Base-by-base conservation (phyloP, 23 tunicate genomes). In the Clavelina lepadiformis region DNA sequence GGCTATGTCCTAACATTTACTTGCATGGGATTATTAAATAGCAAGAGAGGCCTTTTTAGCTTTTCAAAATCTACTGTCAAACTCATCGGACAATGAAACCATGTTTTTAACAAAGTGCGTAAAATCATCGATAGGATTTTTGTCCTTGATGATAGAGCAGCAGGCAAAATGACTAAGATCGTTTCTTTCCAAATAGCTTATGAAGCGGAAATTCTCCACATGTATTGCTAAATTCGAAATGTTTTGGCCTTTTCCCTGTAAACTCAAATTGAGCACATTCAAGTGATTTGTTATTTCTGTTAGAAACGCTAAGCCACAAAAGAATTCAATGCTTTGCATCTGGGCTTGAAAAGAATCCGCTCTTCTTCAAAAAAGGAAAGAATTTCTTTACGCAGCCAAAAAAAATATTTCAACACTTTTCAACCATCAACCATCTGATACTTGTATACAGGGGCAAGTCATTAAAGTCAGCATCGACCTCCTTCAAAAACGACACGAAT, bases 251-350 rank as follows among this genome's bases (percentile, higher is more conserved):
- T 28, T 56, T 45, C 50, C 66, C 37, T 56, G 66, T 65, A 56
- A 56, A 50, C 57, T 71, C 76, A 71, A 1, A 31, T 71, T 54
- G 56, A 71, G 21, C 38, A 56, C 35, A 35, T 71, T 71, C 76
- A 71, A 56, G 76, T 71, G 76, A 33, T 54, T 71, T 45, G 76
- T 71, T 18, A 71, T 56, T 11, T 63, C 69, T 8, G 69, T 63
- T 33, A 35, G 51, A 63, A 63, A 63, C 37, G 51, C 69, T 37
- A 63, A 36, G 51, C 26, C 69, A 11, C 51, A 35, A 35, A 63
- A 29, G n/a, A 63, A 37, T 36, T 35, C 51, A 37, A 13, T 63
- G 69, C 69, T 63, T 63, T 23, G 69, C 49, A 63, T 11, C 23
- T 63, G 69, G 28, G 27, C 51, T 63, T 63, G 69, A 63, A 63